Evolutionary conservation across 2,888 invertebrate species (phyloP).

Genomic region (Antheraea assamensis): DNA sequence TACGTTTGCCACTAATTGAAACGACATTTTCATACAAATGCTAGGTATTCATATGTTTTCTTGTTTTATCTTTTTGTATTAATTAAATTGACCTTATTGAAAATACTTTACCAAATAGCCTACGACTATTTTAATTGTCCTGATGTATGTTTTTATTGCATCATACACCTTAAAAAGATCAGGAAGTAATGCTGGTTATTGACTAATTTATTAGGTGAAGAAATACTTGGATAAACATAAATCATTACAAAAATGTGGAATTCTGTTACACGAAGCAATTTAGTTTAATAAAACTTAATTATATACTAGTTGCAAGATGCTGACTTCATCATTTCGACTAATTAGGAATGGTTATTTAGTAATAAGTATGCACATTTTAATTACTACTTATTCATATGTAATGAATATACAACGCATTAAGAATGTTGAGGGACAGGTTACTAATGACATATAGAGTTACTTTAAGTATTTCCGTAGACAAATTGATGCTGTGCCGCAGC

Average conservation of each 20-base stretch:
- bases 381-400: slow-evolving; percentile 10
- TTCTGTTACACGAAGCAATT: slow-evolving; percentile 1
- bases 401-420: not conserved
- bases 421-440: slow-evolving; percentile 6
- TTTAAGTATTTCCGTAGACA: not conserved
- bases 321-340: slow-evolving; percentile 24
- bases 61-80: slow-evolving; percentile 15
- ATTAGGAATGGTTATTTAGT: slow-evolving; percentile 27
- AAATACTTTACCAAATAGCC: not conserved
- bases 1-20: slow-evolving; percentile 17
- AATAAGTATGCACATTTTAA: slow-evolving; percentile 36
- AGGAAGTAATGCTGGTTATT: slow-evolving; percentile 7
- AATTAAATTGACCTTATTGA: slow-evolving; percentile 10
- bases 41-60: not conserved
- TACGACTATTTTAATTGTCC: not conserved
- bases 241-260: slow-evolving; percentile 8
- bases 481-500: not conserved
- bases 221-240: slow-evolving; percentile 19
- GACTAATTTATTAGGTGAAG: not conserved
- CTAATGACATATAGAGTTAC: not conserved
- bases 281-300: slow-evolving; percentile 14
- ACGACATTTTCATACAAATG: not conserved
- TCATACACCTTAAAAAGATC: not conserved
- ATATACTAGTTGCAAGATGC: slow-evolving; percentile 17
- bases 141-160: not conserved